Percentiles rank a stretch among this genome's conserved stretches.
These are phyloP conservation scores for Paramacrobiotus metropolitanus DNA, from an alignment of 1,140 invertebrate species.

Conservation along the genomic window DNA sequence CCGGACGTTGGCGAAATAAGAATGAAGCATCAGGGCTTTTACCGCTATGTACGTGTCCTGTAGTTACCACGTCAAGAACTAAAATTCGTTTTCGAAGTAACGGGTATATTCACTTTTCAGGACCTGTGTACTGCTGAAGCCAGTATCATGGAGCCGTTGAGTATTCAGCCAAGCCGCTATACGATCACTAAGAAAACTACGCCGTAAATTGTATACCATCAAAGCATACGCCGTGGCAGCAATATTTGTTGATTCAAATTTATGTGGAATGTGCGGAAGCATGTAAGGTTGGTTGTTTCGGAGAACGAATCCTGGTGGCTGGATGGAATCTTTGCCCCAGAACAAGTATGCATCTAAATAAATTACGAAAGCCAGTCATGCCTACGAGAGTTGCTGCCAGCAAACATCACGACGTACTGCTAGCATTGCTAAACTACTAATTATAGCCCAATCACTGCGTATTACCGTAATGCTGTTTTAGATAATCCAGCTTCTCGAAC, in stretches of 20 bases:
- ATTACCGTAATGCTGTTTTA: neutral
- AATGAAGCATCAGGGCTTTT: constrained; percentile 33
- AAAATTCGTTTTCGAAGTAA: neutral
- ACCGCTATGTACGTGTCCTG: constrained; percentile 34
- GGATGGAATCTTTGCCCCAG: constrained; percentile 52
- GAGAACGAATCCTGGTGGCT: constrained; percentile 48
- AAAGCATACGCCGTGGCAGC: constrained; percentile 76
- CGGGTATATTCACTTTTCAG: constrained; percentile 1
- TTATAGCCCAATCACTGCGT: too few species aligned
- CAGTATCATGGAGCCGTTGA: constrained; percentile 66
- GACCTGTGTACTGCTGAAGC: constrained; percentile 75
- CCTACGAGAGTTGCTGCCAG: too few species aligned
- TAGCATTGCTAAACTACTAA: too few species aligned
- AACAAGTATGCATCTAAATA: constrained; percentile 44
- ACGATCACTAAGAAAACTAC: constrained; percentile 48
- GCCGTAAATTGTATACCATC: constrained; percentile 57
- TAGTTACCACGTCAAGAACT: constrained; percentile 10
- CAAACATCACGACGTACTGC: too few species aligned
- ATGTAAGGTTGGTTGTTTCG: constrained; percentile 74
- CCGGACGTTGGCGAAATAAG: constrained; percentile 30
- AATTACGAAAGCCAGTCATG: constrained; percentile 14
- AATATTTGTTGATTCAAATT: constrained; percentile 69
- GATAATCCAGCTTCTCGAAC: constrained; percentile 40
- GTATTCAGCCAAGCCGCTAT: constrained; percentile 81
- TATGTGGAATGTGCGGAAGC: constrained; percentile 56